phyloP scores from a whole-genome alignment of 1,140 invertebrate genomes.

The Drosophila lowei region DNA sequence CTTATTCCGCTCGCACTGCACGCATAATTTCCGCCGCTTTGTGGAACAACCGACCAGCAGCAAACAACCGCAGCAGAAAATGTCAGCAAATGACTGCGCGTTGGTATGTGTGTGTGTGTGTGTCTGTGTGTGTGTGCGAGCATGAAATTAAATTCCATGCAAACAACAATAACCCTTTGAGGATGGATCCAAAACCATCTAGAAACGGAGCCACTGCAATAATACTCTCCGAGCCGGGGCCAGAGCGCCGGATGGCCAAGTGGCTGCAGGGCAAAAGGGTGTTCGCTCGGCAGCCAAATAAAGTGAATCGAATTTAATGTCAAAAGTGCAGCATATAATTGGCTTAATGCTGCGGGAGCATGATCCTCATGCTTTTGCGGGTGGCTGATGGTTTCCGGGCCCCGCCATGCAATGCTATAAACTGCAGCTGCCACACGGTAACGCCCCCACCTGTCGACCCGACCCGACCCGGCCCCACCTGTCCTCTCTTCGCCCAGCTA shows the following conservation, averaged over 20 bases:
- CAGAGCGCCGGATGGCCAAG: neutral
- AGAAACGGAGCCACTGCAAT: slow-evolving; percentile 18
- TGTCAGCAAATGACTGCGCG: slow-evolving; percentile 27
- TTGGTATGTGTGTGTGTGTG: too few species aligned
- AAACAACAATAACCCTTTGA: slow-evolving; percentile 72
- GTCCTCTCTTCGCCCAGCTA: slow-evolving; percentile 10
- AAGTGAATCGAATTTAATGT: slow-evolving; percentile 79
- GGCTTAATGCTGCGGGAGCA: slow-evolving; percentile 57
- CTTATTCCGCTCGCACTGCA: slow-evolving; percentile 38
- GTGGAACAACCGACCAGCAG: slow-evolving; percentile 5
- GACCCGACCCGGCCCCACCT: neutral
- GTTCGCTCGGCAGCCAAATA: slow-evolving; percentile 42
- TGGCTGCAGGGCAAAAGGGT: slow-evolving; percentile 44
- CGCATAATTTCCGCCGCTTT: slow-evolving; percentile 68
- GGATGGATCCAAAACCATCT: slow-evolving; percentile 22
- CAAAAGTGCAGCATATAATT: slow-evolving; percentile 80
- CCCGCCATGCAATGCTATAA: slow-evolving; percentile 32
- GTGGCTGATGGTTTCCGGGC: slow-evolving; percentile 12
- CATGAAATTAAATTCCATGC: slow-evolving; percentile 77
- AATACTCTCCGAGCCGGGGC: slow-evolving; percentile 15
- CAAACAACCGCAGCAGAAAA: slow-evolving; percentile 6
- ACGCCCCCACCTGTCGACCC: neutral
- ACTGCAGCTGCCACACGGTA: slow-evolving; percentile 10
- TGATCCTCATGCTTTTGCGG: neutral
- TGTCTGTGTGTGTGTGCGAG: slow-evolving; percentile 49